Conservation (phyloP, 2,888 invertebrate genomes). For the Malthinus flaveolus region DNA sequence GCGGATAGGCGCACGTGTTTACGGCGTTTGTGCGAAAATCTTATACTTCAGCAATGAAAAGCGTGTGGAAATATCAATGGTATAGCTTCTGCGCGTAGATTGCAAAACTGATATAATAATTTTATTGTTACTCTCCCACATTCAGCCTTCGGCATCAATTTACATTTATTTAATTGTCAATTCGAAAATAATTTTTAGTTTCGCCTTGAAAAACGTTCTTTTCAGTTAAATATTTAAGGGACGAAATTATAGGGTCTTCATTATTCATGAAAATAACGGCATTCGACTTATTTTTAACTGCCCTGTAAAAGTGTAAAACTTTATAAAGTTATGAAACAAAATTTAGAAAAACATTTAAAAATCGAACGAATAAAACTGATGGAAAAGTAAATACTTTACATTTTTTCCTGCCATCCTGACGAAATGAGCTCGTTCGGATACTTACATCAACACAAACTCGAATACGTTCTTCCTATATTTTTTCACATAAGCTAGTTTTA, state of each 20-base stretch:
- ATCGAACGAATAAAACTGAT: too few species aligned
- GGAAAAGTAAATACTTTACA: too few species aligned
- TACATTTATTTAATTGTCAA: slow-evolving; percentile 2
- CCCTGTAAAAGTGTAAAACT: too few species aligned
- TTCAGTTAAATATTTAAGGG: neutral
- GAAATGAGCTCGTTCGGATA: too few species aligned
- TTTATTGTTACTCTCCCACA: slow-evolving; percentile 5
- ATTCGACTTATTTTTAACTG: too few species aligned
- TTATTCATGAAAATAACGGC: too few species aligned
- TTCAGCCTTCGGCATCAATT: slow-evolving; percentile 15
- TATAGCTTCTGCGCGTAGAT: slow-evolving; percentile 33
- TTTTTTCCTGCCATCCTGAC: too few species aligned
- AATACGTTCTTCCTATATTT: too few species aligned
- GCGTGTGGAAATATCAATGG: slow-evolving; percentile 33
- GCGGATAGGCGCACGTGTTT: slow-evolving; percentile 9
- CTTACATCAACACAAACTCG: too few species aligned
- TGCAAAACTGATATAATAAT: slow-evolving; percentile 10
- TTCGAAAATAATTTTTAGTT: slow-evolving; percentile 1
- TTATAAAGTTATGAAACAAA: too few species aligned
- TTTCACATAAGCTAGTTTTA: too few species aligned
- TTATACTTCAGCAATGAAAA: slow-evolving; percentile 16
- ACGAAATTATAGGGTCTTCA: neutral
- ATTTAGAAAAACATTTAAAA: too few species aligned
- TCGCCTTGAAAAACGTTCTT: slow-evolving; percentile 9
- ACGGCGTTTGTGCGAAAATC: slow-evolving; percentile 10